phyloP scores from a whole-genome alignment of 2,888 invertebrate species.

The Cantharis rufa region DNA sequence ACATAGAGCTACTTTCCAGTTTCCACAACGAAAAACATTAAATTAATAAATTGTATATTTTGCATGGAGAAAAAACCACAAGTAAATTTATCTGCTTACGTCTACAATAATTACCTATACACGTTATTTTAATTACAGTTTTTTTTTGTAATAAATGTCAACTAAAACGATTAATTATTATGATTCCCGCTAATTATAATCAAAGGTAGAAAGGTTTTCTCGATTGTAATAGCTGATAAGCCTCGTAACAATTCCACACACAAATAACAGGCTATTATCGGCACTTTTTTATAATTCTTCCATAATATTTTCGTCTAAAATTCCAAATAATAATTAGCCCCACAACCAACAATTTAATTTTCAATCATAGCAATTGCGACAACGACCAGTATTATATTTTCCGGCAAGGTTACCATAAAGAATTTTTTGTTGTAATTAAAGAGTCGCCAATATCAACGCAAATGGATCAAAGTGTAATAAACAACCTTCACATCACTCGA shows the following conservation, averaged over 20 bases:
- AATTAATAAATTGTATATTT: no score
- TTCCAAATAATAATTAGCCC: neutral
- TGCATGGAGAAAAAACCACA: neutral
- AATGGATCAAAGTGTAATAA: constrained; percentile 54
- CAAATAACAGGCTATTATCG: neutral
- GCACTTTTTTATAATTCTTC: neutral
- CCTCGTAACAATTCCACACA: neutral
- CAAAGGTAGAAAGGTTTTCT: neutral
- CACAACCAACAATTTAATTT: neutral
- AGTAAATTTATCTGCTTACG: neutral
- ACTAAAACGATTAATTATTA: neutral
- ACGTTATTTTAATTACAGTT: neutral
- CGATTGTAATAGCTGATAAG: neutral
- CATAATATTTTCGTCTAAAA: neutral
- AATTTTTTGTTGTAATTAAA: constrained; percentile 54
- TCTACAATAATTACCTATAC: neutral
- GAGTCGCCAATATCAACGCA: constrained; percentile 73
- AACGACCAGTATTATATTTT: neutral
- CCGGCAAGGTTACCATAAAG: neutral
- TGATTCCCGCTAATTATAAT: neutral
- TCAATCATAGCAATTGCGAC: neutral
- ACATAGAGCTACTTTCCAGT: no score
- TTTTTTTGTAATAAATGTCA: neutral
- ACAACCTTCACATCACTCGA: neutral
- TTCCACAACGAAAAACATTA: no score